Evolutionary conservation across 1,140 invertebrate species (phyloP).

Genomic region (Drosophila willistoni): DNA sequence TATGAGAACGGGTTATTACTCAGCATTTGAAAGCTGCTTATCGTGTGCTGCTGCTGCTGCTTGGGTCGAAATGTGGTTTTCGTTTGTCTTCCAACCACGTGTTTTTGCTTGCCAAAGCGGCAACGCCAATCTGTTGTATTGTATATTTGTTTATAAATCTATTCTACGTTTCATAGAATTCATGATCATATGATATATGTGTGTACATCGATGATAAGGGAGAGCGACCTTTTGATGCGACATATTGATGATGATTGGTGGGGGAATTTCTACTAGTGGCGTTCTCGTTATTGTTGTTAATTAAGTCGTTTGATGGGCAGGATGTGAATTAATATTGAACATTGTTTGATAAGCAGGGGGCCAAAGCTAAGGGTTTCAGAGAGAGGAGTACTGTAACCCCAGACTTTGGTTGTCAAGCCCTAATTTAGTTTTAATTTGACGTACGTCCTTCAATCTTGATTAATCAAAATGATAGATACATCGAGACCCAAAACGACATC

Average conservation of each 20-base stretch:
- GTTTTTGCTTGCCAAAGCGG: neutral
- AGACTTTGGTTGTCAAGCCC: neutral
- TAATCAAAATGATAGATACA: neutral
- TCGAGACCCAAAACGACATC: neutral
- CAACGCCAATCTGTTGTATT: neutral
- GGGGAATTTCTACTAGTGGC: slow-evolving; percentile 31
- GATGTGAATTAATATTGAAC: slow-evolving; percentile 18
- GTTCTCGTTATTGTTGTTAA: slow-evolving; percentile 43
- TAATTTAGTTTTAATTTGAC: slow-evolving; percentile 32
- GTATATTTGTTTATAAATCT: slow-evolving; percentile 5
- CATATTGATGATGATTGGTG: slow-evolving; percentile 47
- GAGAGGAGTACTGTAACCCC: neutral
- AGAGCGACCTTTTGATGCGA: slow-evolving; percentile 43
- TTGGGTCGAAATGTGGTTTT: slow-evolving; percentile 7
- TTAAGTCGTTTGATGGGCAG: slow-evolving; percentile 44
- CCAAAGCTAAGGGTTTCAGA: neutral
- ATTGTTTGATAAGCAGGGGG: slow-evolving; percentile 13
- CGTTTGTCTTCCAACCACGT: slow-evolving; percentile 18
- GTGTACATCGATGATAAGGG: slow-evolving; percentile 40
- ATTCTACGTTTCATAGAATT: slow-evolving; percentile 3
- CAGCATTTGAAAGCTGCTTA: slow-evolving; percentile 22
- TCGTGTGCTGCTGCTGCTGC: neutral
- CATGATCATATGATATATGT: neutral
- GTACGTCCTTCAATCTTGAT: neutral
- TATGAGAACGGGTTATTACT: slow-evolving; percentile 24